Percentiles rank a stretch among this genome's conserved stretches.
Evolutionary conservation across 1,140 invertebrate species (phyloP).

Genomic region (Chlorops oryzae): DNA sequence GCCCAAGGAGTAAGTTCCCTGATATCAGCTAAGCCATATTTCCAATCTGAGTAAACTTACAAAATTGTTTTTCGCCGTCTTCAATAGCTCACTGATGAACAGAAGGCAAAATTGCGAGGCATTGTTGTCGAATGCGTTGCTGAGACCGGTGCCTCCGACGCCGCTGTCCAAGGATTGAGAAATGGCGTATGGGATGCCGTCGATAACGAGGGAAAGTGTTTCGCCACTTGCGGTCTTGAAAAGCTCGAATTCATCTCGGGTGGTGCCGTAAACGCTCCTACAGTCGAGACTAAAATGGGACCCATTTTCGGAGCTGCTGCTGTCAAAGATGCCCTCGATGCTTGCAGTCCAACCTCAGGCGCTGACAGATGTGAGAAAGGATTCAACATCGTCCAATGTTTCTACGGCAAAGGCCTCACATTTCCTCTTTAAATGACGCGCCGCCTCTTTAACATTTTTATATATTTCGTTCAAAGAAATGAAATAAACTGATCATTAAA

Average conservation of each 20-base stretch:
- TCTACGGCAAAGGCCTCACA: no score
- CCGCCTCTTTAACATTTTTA: no score
- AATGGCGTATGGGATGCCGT: background rate
- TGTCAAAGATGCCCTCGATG: background rate
- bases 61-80: background rate
- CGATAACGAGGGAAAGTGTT: slow-evolving; percentile 6
- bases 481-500: no score
- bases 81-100: slow-evolving; percentile 7
- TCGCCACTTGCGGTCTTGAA: slow-evolving; percentile 7
- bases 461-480: no score
- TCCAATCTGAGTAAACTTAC: no score
- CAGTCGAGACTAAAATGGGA: slow-evolving; percentile 1
- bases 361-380: no score
- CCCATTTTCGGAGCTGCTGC: background rate
- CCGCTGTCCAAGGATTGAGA: background rate
- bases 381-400: no score
- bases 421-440: no score
- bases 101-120: slow-evolving; percentile 1
- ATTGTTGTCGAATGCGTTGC: background rate
- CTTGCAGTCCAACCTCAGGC: no score
- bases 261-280: slow-evolving; percentile 1
- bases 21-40: no score
- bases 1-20: no score
- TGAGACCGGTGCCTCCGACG: slow-evolving; percentile 1
- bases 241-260: background rate